phyloP scores from a whole-genome alignment of 2,888 invertebrate species.

The Formica aserva region DNA sequence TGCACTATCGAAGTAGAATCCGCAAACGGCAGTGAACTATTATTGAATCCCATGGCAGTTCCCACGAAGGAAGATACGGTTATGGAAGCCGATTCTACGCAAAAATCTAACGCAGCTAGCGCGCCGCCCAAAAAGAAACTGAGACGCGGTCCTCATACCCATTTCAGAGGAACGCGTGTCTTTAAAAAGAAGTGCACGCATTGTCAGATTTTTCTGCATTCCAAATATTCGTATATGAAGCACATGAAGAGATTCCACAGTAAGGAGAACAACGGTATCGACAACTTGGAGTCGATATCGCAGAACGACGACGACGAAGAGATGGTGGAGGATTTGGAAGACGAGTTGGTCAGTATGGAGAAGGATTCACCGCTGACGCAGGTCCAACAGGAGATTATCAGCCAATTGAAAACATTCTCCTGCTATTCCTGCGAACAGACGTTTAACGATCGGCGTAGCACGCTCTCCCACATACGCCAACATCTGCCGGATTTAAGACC shows the following conservation, averaged over 20 bases:
- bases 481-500: conserved; percentile 83
- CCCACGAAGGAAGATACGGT: conserved; percentile 73
- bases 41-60: conserved; percentile 79
- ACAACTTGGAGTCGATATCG: conserved; percentile 22
- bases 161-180: conserved; percentile 78
- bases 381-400: conserved; percentile 84
- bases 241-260: conserved; percentile 83
- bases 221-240: conserved; percentile 80
- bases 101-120: conserved; percentile 59
- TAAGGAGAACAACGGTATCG: conserved; percentile 42
- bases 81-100: conserved; percentile 82
- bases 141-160: conserved; percentile 80
- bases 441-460: conserved; percentile 81
- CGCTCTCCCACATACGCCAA: conserved; percentile 83
- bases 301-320: conserved; percentile 68
- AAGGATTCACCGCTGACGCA: conserved; percentile 81
- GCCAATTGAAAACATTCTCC: conserved; percentile 84
- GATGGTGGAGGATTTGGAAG: conserved; percentile 76
- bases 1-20: conserved; percentile 78
- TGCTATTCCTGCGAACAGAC: conserved; percentile 81
- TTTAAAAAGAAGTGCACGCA: conserved; percentile 81
- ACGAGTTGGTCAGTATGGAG: conserved; percentile 78
- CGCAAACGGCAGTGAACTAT: conserved; percentile 73
- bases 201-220: conserved; percentile 82
- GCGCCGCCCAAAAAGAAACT: conserved; percentile 73